Base-by-base conservation (phyloP, 2,888 invertebrate genomes). In the Sesamia inferens region DNA sequence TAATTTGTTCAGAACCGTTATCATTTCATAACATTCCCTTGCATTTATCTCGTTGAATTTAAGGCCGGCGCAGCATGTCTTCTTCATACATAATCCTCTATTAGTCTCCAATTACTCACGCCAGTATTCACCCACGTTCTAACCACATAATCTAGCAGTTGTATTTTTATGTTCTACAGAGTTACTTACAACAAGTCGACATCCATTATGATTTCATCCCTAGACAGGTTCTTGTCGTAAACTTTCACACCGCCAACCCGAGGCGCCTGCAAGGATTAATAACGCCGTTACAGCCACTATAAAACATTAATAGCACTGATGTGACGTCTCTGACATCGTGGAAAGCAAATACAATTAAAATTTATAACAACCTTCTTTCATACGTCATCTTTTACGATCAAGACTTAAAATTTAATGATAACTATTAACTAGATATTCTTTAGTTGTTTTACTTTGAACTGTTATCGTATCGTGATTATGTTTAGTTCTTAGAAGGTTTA, bases 171-270 rank as follows among this genome's bases (percentile, higher is more conserved):
- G 16, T n/a, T 13, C 44, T 5, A 10, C 16, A 51, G 14, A 64
- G 14, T 47, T 75, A 97, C 98, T 97, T 94, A 98, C 98, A 99
- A 98, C 77, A 99, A 96, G 95, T 99, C 99, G 87, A 99, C 96
- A 94, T 99, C 99, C 97, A 99, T 98, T 88, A 99, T 98, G 87
- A 99, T 99, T 96, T 99, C 99, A 96, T 98, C 97, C 92, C 99
- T 97, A 44, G 98, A 98, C 47, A 99, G 97, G 93, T 99, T 98
- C 93, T 98, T 98, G 87, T 99, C 99, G 93, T 99, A 99, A 14
- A 99, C 99, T 96, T 99, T 99, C 5, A 99, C 98, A 67, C 99
- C 99, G 74, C 99, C 99, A 88, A 99, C 97, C 84, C 99, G 97
- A 10, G 99, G 98, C 39, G 99, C 99, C 98, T 98, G 94, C 19